Evolutionary conservation across 2,888 invertebrate genomes (phyloP).

Genomic region (Spodoptera picta): DNA sequence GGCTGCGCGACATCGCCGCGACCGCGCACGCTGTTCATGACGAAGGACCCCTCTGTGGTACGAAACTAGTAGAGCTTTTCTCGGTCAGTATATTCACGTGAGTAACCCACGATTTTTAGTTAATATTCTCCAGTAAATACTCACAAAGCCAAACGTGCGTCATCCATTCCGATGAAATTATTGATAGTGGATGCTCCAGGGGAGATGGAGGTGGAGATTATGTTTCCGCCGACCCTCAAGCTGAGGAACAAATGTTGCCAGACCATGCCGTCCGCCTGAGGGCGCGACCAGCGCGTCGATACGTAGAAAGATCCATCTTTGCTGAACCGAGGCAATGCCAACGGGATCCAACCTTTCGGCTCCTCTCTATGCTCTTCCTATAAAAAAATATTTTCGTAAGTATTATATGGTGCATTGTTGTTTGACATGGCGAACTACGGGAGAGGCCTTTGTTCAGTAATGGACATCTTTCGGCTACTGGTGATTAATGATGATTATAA

Average conservation of each 20-base stretch:
- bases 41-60: too few species aligned
- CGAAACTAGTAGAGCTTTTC: too few species aligned
- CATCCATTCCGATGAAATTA: constrained; percentile 87
- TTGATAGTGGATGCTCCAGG: constrained; percentile 90
- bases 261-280: constrained; percentile 78
- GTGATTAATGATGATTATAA: too few species aligned
- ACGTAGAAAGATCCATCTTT: constrained; percentile 79
- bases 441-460: too few species aligned
- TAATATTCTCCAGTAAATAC: constrained; percentile 48
- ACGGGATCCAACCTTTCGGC: constrained; percentile 91
- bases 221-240: constrained; percentile 68
- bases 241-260: constrained; percentile 86
- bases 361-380: constrained; percentile 87
- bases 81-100: too few species aligned
- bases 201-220: constrained; percentile 81
- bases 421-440: too few species aligned
- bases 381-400: not conserved
- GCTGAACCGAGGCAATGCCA: constrained; percentile 88
- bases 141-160: constrained; percentile 71
- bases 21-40: too few species aligned
- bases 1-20: too few species aligned
- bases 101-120: too few species aligned
- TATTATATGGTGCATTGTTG: too few species aligned
- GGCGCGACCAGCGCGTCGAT: constrained; percentile 78
- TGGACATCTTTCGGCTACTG: too few species aligned